These are phyloP conservation scores for Balearica regulorum DNA, from an alignment of 2,797 vertebrate genomes.

Conservation along the genomic window DNA sequence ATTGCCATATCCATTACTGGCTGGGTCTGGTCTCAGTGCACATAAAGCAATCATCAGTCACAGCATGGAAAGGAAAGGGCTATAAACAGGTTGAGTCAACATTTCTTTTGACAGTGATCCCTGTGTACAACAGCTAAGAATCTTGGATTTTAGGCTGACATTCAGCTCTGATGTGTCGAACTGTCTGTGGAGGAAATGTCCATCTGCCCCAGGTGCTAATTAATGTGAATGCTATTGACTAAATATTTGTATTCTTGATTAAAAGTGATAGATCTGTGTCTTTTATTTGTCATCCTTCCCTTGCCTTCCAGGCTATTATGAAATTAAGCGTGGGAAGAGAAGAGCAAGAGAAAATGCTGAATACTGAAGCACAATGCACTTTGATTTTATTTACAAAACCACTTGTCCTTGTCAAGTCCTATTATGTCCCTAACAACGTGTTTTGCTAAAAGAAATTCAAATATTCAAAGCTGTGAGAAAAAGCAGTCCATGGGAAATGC, in stretches of 20 bases:
- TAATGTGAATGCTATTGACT: background rate
- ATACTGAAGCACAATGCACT: background rate
- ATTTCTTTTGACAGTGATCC: background rate
- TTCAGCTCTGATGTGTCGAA: background rate
- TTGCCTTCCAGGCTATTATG: background rate
- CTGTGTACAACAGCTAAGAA: background rate
- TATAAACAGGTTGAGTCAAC: background rate
- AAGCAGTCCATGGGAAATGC: background rate
- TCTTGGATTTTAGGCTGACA: background rate
- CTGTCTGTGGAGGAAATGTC: background rate
- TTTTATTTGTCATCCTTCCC: background rate
- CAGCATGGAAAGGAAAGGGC: background rate
- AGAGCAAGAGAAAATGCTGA: background rate
- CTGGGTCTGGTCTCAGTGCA: background rate
- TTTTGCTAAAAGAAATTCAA: background rate
- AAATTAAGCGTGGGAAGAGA: background rate
- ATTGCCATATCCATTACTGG: rapidly evolving
- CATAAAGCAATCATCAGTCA: background rate
- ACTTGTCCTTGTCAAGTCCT: background rate
- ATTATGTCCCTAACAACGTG: background rate
- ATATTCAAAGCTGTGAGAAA: background rate
- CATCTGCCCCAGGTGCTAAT: background rate
- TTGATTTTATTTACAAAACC: background rate
- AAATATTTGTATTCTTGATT: background rate
- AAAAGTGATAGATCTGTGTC: background rate